Evolutionary conservation across 2,888 invertebrate species (phyloP), one percentile per base, ranked within the genome.

Genomic region (Scaptomyza parva): DNA sequence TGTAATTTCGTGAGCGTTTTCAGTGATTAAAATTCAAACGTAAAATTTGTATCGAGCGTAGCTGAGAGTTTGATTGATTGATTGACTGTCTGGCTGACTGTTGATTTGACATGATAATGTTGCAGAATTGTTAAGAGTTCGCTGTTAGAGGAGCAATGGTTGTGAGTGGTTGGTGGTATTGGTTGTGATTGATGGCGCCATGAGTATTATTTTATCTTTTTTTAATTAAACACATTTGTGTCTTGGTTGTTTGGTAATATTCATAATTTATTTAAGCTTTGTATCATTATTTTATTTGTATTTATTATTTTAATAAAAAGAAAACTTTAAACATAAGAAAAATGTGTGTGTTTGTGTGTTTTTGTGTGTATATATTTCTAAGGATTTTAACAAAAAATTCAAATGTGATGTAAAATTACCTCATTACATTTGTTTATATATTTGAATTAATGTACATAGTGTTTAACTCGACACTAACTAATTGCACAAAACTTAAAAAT

Each of bases 71-170:
- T 63, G 70, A 65, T 63, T 66, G 70, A 62, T 40, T 71, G 69
- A 55, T 30, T 70, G 64, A 58, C 51, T 69, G 65, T 50, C 47
- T 78, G 65, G 60, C 60, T 77, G 75, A 66, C 76, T 76, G 68
- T 68, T 73, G 86, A 73, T 82, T 82, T 63, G 68, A 72, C 77
- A 77, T 87, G 86, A 87, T 83, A 82, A 82, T 87, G 88, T 78
- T 76, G 71, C 67, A 67, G 66, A 65, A 66, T 76, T 79, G 57
- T 50, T 73, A 71, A 62, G 48, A 68, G 45, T 79, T 53, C 50
- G 66, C 60, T 17, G 66, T 78, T 63, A 69, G 69, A 55, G 54
- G 30, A 57, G 61, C 52, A 48, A 52, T 54, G 57, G 48, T 71
- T 61, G 64, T 84, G 71, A 66, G 53, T 39, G 41, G 14, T 22